Conservation (phyloP, 2,888 invertebrate genomes). For the Chrysodeixis includens region DNA sequence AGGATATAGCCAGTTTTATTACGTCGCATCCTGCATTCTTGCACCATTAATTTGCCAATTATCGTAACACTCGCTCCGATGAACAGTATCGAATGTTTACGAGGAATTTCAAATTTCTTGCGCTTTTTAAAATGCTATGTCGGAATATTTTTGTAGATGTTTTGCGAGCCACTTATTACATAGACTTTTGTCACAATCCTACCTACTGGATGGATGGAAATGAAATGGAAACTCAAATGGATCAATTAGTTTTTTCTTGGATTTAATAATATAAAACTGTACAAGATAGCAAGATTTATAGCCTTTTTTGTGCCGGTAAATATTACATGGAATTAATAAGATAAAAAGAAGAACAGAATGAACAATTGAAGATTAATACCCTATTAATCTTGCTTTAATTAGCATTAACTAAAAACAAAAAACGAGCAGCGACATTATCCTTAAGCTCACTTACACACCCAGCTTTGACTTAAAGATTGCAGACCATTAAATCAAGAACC, state of each 20-base stretch:
- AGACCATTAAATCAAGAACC: background rate
- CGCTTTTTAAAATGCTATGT: background rate
- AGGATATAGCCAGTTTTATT: conserved; percentile 12
- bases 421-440: background rate
- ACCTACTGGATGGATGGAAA: too few species aligned
- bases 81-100: background rate
- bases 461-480: background rate
- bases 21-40: conserved; percentile 6
- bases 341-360: background rate
- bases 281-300: too few species aligned
- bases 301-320: too few species aligned
- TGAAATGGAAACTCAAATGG: too few species aligned
- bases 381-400: too few species aligned
- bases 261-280: too few species aligned
- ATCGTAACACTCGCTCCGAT: conserved; percentile 10
- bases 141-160: background rate
- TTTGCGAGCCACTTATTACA: background rate
- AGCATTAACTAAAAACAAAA: background rate
- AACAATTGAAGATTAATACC: background rate
- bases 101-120: background rate
- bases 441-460: background rate
- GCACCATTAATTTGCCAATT: conserved; percentile 27
- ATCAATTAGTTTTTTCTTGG: too few species aligned
- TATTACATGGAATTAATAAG: too few species aligned
- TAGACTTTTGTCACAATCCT: too few species aligned